These are phyloP conservation scores for Parnassius orleans DNA, from an alignment of 2,888 invertebrate species.

Conservation along the genomic window DNA sequence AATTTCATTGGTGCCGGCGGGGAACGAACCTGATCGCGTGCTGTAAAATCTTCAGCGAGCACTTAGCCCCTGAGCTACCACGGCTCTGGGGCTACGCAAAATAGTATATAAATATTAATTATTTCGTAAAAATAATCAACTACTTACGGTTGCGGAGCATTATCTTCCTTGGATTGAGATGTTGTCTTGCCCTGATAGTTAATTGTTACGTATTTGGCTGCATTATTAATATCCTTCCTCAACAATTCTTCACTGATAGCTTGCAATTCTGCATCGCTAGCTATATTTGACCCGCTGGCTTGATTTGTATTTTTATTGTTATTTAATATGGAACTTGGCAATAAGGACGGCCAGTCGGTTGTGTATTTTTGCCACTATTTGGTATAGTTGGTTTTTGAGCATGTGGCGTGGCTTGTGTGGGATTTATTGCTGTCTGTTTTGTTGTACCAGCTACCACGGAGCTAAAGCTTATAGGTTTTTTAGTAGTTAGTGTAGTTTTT, in stretches of 20 bases:
- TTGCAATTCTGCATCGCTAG: constrained; percentile 83
- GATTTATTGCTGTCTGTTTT: constrained; percentile 40
- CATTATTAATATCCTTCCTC: constrained; percentile 87
- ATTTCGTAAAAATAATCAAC: constrained; percentile 1
- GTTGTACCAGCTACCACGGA: constrained; percentile 54
- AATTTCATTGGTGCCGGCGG: too few species aligned
- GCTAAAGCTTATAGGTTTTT: constrained; percentile 62
- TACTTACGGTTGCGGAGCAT: constrained; percentile 88
- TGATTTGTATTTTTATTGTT: constrained; percentile 49
- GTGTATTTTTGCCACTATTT: constrained; percentile 28
- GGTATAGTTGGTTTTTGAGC: constrained; percentile 32
- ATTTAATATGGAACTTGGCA: constrained; percentile 73
- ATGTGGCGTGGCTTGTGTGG: constrained; percentile 40
- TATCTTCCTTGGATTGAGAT: constrained; percentile 84
- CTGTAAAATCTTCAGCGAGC: too few species aligned
- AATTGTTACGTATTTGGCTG: constrained; percentile 84
- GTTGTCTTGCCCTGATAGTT: constrained; percentile 89
- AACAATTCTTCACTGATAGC: constrained; percentile 86
- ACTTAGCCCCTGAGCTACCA: too few species aligned
- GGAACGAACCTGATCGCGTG: too few species aligned
- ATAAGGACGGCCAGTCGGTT: constrained; percentile 44
- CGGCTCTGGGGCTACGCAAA: too few species aligned
- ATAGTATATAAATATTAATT: too few species aligned
- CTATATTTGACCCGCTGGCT: constrained; percentile 41
- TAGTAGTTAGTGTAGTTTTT: constrained; percentile 35